phyloP scores from a whole-genome alignment of 2,113 vertebrate genomes.

The Periophthalmus modestus region DNA sequence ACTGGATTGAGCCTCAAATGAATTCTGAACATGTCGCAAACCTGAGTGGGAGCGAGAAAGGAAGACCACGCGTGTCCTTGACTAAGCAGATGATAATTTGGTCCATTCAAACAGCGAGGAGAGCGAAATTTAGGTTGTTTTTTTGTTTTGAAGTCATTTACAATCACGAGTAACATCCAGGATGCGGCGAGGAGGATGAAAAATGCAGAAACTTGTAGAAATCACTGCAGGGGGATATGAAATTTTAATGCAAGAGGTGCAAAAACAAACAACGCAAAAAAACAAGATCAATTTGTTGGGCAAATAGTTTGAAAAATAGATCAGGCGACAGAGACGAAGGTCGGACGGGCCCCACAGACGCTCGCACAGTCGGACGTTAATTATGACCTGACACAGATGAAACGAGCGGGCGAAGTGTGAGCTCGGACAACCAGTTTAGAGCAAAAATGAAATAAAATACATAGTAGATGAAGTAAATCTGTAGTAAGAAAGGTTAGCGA shows the following conservation, averaged over 20 bases:
- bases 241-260: neutral
- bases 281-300: neutral
- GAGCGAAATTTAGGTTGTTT: neutral
- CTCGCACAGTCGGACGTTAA: neutral
- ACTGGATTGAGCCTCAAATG: neutral
- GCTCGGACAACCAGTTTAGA: neutral
- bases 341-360: neutral
- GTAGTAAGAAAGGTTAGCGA: neutral
- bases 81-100: neutral
- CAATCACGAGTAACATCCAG: neutral
- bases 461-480: neutral
- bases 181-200: neutral
- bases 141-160: neutral
- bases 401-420: neutral
- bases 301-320: conserved; percentile 1
- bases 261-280: neutral
- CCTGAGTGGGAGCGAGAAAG: neutral
- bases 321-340: neutral
- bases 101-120: neutral
- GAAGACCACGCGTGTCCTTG: neutral
- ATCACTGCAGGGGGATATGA: neutral
- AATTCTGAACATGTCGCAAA: neutral
- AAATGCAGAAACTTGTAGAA: neutral
- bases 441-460: neutral
- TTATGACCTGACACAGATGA: neutral